Conservation (phyloP, 2,113 vertebrate genomes). For the Terrapene triunguis region DNA sequence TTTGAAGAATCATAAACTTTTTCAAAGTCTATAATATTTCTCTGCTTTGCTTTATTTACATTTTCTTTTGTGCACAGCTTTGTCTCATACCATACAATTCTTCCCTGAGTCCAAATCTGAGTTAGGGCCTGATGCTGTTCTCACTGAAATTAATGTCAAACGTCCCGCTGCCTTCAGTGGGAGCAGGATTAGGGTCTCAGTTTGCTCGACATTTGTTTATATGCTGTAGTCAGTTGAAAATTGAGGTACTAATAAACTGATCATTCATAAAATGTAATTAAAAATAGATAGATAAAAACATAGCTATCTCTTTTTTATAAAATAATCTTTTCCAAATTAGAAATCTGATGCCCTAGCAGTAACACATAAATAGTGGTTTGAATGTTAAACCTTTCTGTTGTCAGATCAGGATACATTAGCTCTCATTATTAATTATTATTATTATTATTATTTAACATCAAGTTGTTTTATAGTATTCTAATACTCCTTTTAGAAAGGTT, state of each 20-base stretch:
- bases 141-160: conserved; percentile 4
- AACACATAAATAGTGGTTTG: conserved; percentile 55
- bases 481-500: background rate
- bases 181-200: conserved; percentile 1
- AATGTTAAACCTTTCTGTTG: conserved; percentile 51
- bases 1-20: background rate
- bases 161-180: background rate
- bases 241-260: conserved; percentile 23
- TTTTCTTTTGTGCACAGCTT: conserved; percentile 50
- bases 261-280: conserved; percentile 54
- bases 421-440: background rate
- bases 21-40: background rate
- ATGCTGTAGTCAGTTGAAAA: conserved; percentile 29
- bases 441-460: background rate
- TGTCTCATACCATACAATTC: conserved; percentile 13
- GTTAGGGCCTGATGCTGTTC: conserved; percentile 25
- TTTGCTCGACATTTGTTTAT: conserved; percentile 25
- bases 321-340: conserved; percentile 40
- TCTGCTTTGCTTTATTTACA: background rate
- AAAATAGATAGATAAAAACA: conserved; percentile 44
- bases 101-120: conserved; percentile 20
- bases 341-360: conserved; percentile 21
- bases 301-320: conserved; percentile 20
- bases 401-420: conserved; percentile 13
- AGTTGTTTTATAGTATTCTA: conserved; percentile 33